These are phyloP conservation scores for Poeciliopsis retropinna DNA, from an alignment of 2,113 vertebrate species.

Conservation along the genomic window DNA sequence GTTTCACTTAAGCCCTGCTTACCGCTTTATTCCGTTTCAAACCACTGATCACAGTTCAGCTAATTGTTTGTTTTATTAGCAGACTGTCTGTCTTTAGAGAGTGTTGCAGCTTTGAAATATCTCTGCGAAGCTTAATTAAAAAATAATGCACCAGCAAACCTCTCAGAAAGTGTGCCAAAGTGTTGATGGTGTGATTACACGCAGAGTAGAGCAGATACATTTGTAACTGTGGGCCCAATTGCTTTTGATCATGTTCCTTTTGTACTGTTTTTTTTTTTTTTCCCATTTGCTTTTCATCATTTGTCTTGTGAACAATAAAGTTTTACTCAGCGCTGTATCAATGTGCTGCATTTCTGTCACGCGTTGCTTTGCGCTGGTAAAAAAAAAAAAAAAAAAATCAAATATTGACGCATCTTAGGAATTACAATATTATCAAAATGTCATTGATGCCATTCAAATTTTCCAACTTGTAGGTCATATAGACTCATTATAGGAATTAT, in stretches of 20 bases:
- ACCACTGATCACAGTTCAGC: conserved; percentile 49
- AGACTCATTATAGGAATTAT: neutral
- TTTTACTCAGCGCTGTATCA: conserved; percentile 38
- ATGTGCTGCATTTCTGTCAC: neutral
- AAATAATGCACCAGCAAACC: conserved; percentile 6
- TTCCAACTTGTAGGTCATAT: neutral
- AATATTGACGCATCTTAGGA: too few relatives aligned
- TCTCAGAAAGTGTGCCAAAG: conserved; percentile 34
- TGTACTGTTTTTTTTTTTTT: conserved; percentile 37
- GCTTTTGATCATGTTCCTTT: conserved; percentile 43
- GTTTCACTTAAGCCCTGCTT: conserved; percentile 51
- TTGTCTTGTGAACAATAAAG: conserved; percentile 71
- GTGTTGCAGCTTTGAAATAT: conserved; percentile 38
- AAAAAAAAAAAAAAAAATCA: too few relatives aligned
- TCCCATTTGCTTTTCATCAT: conserved; percentile 49
- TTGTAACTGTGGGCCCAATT: conserved; percentile 31
- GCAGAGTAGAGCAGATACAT: conserved; percentile 28
- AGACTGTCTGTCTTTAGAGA: conserved; percentile 17
- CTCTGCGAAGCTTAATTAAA: conserved; percentile 1
- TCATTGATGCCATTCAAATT: neutral
- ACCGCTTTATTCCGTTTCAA: conserved; percentile 39
- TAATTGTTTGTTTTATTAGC: conserved; percentile 27
- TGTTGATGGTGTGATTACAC: conserved; percentile 36
- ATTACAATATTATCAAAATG: neutral
- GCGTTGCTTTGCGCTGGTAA: neutral